A percentile compares a stretch with the other conserved stretches of the same genome.
Evolutionary conservation across 2,888 invertebrate genomes (phyloP).

Genomic region (Drosophila niveifrons): DNA sequence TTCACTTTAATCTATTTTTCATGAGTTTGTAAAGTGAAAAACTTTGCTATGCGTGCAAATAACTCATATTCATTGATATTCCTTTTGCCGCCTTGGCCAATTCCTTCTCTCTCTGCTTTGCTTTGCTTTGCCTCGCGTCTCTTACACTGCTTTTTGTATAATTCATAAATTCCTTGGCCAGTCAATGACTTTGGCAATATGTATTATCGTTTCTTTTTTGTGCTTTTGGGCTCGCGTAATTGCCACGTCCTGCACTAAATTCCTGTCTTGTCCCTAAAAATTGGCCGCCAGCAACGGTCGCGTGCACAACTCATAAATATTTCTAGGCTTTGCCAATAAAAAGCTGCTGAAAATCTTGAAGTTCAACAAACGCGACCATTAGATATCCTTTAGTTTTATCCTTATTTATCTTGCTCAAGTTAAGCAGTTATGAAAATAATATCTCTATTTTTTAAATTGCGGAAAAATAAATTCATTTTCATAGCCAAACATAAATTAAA

Average conservation of each 20-base stretch:
- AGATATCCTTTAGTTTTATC: conserved; percentile 1
- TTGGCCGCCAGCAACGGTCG: conserved; percentile 55
- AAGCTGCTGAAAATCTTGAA: conserved; percentile 10
- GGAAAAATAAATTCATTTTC: too few species aligned
- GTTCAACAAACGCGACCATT: neutral
- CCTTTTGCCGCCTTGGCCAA: conserved; percentile 31
- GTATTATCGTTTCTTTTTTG: conserved; percentile 30
- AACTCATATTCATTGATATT: conserved; percentile 77
- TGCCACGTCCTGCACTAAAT: conserved; percentile 61
- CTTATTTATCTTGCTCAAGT: too few species aligned
- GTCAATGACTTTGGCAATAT: conserved; percentile 74
- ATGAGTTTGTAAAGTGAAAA: conserved; percentile 77
- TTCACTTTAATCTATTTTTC: conserved; percentile 77
- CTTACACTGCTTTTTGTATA: conserved; percentile 45
- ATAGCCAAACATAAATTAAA: too few species aligned
- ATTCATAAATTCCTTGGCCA: conserved; percentile 68
- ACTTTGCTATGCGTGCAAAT: conserved; percentile 71
- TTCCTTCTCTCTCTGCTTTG: neutral
- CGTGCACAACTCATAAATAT: conserved; percentile 70
- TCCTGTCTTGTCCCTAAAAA: conserved; percentile 65
- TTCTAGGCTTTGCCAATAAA: conserved; percentile 51
- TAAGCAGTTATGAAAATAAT: neutral
- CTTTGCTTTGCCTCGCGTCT: neutral
- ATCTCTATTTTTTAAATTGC: too few species aligned
- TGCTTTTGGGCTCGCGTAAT: conserved; percentile 52